Evolutionary conservation across 1,140 invertebrate species (phyloP), one percentile per base, ranked within the genome.

Genomic region (Brachionus angularis): DNA sequence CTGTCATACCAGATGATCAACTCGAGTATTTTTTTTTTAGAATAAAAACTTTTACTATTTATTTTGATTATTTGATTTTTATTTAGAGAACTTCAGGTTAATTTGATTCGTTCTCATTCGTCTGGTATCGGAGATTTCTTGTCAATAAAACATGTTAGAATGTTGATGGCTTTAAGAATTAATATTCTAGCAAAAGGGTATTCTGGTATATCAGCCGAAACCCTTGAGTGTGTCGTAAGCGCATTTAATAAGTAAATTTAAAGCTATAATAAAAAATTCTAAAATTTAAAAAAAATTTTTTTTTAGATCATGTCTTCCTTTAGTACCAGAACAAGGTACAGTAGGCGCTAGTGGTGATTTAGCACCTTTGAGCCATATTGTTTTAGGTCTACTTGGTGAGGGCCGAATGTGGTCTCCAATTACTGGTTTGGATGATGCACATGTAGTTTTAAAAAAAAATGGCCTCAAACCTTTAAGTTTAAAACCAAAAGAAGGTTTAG

Each of bases 281-380:
- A 5, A 5, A 29, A 16, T 12, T 75, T 23, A 16, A 3, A 4
- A 5, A 12, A 23, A 23, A 29, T 2, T 64, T 58, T 53, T 77
- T 77, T 39, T 73, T 88, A 86, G 82, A 21, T 87, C 85, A 14
- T 89, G 88, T 75, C 77, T 89, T n/a, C 84, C 88, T 1, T 88
- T 85, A 84, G 84, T 89, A 1, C 88, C 88, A 1, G 86, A 88
- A 76, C 87, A 89, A 78, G 88, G 88, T 0, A 87, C 86, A 1
- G 87, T 89, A 4, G 88, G 88, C 8, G 88, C 88, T 2, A 87
- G 85, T 74, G 88, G 88, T 0, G 88, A 89, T 78, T 79, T 89
- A 55, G 87, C 87, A 4, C 88, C 88, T 1, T 75, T 89, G 50
- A 82, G 88, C 14, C 88, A 89, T 80, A 78, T 89, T n/a, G 87